Evolutionary conservation across 2,113 vertebrate genomes (phyloP), one percentile per base, ranked within the genome.

Genomic region (Tichodroma muraria): DNA sequence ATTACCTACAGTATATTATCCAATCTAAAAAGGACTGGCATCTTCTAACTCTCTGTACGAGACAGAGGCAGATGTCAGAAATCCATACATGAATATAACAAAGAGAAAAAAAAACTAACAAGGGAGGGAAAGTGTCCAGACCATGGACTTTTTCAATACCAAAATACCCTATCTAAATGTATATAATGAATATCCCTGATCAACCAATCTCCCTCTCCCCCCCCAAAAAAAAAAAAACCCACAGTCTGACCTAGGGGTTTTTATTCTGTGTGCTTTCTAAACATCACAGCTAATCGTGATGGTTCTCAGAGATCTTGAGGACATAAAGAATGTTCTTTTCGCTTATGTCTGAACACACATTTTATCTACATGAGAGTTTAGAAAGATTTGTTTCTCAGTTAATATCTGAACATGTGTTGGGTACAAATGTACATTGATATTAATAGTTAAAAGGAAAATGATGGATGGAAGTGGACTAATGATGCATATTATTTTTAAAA

Each of bases 1-100:
- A 96, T 94, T 90, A 97, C 97, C 97, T 96, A 90, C 96, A 83
- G 96, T 94, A 94, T 96, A 97, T 95, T 96, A 97, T 94, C 94
- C 92, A 93, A 93, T 96, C 96, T 95, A 80, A 94, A 95, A 91
- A 83, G 92, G 91, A 86, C 93, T 95, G 93, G 97, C 95, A 97
- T 95, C 95, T 93, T 96, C 94, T 88, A 12, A 85, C 93, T 83
- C 84, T 89, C 90, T 87, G 84, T 94, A 84, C 28, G 52, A 93
- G 84, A 70, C 2, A 81, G 66, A 96, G 54, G 87, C 70, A 95
- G 95, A 91, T 38, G 61, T 95, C 92, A 91, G 65, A 60, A 95
- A 96, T 82, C 71, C 78, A 84, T 91, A 78, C 14, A 61, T 66
- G 81, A 92, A 66, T 52, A 54, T 87, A 97, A 97, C 96, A 97